Evolutionary conservation across 2,113 vertebrate species (phyloP).

Genomic region (Eclectus roratus): DNA sequence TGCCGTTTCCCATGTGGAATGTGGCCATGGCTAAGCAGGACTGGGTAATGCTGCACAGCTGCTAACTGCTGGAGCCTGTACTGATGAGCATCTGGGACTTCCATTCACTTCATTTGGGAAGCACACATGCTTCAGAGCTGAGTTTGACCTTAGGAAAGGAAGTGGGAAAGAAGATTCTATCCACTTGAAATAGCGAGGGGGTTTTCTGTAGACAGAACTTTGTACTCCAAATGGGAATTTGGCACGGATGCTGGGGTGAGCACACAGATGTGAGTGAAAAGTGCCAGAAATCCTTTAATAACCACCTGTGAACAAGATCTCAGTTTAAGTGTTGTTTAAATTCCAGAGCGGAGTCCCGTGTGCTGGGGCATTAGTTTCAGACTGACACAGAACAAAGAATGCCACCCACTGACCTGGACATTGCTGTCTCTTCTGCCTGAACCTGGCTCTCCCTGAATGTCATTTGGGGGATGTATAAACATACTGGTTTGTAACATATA

Average conservation of each 20-base stretch:
- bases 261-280: not conserved
- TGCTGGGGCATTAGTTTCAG: not conserved
- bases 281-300: slow-evolving; percentile 14
- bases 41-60: slow-evolving; percentile 16
- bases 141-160: slow-evolving; percentile 32
- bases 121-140: slow-evolving; percentile 1
- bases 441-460: not conserved
- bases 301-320: slow-evolving; percentile 29
- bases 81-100: slow-evolving; percentile 27
- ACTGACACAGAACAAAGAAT: not conserved
- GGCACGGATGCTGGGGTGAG: not conserved
- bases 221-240: not conserved
- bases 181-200: not conserved
- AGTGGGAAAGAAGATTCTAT: slow-evolving; percentile 8
- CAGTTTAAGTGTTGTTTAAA: not conserved
- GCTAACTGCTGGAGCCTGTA: not conserved
- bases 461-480: not conserved
- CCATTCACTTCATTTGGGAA: not conserved
- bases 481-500: not conserved
- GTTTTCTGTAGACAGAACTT: not conserved
- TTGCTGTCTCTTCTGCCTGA: not conserved
- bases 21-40: not conserved
- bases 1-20: not conserved
- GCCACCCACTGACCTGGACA: not conserved
- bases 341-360: not conserved